phyloP scores from a whole-genome alignment of 2,888 invertebrate species.

The Trissolcus brochymenae region DNA sequence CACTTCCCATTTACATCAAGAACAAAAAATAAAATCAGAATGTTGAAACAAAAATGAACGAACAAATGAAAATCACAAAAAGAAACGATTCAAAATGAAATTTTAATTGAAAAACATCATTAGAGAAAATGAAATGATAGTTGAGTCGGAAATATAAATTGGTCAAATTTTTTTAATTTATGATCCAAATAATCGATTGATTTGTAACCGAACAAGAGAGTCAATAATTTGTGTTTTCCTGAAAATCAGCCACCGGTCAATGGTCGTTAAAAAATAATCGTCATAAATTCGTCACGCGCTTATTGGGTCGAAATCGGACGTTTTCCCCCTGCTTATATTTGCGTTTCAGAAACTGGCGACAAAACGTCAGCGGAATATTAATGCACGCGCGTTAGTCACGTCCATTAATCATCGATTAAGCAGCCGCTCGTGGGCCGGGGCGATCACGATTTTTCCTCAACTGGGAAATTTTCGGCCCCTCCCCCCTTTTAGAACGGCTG shows the following conservation, averaged over 20 bases:
- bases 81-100: no score
- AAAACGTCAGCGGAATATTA: constrained; percentile 42
- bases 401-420: constrained; percentile 76
- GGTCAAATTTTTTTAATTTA: no score
- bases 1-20: no score
- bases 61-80: no score
- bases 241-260: constrained; percentile 14
- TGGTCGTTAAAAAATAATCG: constrained; percentile 32
- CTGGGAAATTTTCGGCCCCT: constrained; percentile 65
- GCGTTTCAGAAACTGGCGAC: constrained; percentile 20
- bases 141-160: no score
- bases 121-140: no score
- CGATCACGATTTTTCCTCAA: constrained; percentile 73
- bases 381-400: constrained; percentile 49
- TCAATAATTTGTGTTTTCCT: no score
- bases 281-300: constrained; percentile 32
- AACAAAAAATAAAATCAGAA: background rate
- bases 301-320: constrained; percentile 18
- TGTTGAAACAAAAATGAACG: background rate
- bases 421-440: constrained; percentile 73
- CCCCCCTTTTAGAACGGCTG: constrained; percentile 52
- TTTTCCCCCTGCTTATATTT: constrained; percentile 1
- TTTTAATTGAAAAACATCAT: no score
- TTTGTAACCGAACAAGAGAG: no score
- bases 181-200: no score